These are phyloP conservation scores for Nomada flava DNA, from an alignment of 2,888 invertebrate genomes.

Conservation along the genomic window DNA sequence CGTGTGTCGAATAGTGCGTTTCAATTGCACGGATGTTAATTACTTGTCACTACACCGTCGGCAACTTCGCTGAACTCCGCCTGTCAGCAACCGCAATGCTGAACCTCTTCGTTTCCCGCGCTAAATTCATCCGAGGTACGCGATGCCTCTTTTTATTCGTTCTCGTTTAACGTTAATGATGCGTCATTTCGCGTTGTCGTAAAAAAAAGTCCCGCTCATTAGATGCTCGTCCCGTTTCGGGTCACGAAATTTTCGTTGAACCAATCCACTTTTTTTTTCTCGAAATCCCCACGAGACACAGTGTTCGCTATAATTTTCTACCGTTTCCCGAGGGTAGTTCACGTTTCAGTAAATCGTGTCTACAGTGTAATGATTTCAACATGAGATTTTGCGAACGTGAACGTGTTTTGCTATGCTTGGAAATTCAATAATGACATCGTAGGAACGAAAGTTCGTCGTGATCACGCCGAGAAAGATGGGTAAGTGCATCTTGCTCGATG, in stretches of 20 bases:
- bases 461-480: neutral
- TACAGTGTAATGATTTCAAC: neutral
- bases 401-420: neutral
- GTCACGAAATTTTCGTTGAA: neutral
- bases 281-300: neutral
- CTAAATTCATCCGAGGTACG: slow-evolving; percentile 12
- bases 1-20: slow-evolving; percentile 15
- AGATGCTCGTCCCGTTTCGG: slow-evolving; percentile 24
- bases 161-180: slow-evolving; percentile 52
- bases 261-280: neutral
- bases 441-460: neutral
- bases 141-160: slow-evolving; percentile 32
- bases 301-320: neutral
- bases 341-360: neutral
- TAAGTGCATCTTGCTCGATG: too few species aligned
- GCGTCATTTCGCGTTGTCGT: slow-evolving; percentile 47
- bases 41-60: slow-evolving; percentile 3
- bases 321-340: neutral
- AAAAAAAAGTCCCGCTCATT: slow-evolving; percentile 45
- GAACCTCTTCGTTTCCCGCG: slow-evolving; percentile 14
- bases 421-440: neutral
- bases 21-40: slow-evolving; percentile 42
- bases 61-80: neutral
- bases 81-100: neutral
- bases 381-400: neutral